Base-by-base conservation (phyloP, 2,888 invertebrate species). In the Drosophila neutralis region DNA sequence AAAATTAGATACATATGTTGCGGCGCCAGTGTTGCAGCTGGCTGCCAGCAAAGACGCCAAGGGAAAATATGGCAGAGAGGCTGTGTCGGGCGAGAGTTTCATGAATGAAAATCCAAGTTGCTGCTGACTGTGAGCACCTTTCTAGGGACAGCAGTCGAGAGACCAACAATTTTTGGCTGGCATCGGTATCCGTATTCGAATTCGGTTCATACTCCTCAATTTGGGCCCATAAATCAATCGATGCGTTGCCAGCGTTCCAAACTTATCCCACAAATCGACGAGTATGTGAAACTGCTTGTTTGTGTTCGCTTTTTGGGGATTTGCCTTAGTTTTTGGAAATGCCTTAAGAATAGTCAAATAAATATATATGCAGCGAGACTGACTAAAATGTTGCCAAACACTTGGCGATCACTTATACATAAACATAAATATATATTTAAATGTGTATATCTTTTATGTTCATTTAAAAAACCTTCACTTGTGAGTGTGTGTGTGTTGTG, bases 161-260 rank as follows among this genome's bases (percentile, higher is more conserved):
- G 8, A 15, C 15, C 69, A 71, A 67, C 79, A 69, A 67, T 82
- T 73, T 66, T 65, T 51, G 51, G 42, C 40, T 74, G 59, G 54
- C 68, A 60, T 27, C 59, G 56, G 67, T 66, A 70, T 75, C 79
- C 76, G 83, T 70, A 67, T 57, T 57, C 67, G 68, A 63, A 69
- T 60, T 70, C 67, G 61, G 71, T 49, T 58, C 63, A 61, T 70
- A 76, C 80, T 76, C 76, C 77, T 84, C 90, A 84, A 84, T 84
- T 92, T 91, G 68, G 74, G 84, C 74, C 77, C 86, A 92, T 92
- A 92, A 92, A 92, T 92, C 92, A 92, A 91, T 92, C 88, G 83
- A 73, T 75, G 76, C 76, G 80, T 76, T 79, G 88, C 78, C 76
- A 49, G 74, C 72, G 72, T 57, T 77, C 74, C 76, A 74, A 73